Evolutionary conservation across 1,140 invertebrate species (phyloP), one percentile per base, ranked within the genome.

Genomic region (Ruditapes philippinarum): DNA sequence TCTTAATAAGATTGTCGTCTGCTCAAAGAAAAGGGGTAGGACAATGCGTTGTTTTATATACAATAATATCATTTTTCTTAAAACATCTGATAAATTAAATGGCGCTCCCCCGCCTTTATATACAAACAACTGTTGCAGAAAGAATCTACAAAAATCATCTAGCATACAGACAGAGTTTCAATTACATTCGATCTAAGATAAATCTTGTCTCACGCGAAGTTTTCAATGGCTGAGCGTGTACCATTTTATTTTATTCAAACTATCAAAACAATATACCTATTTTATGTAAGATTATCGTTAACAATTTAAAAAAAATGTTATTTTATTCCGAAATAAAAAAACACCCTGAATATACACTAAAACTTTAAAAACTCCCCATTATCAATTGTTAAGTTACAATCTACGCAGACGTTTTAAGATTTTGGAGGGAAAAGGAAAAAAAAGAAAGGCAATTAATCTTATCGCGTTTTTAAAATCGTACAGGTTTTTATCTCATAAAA

Each of bases 181-280:
- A 62, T 62, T 62, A 62, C 57, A 62, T 62, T 62, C 3, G n/a
- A 62, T 62, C 57, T 4, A 14, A 62, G 57, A 62, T 62, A 62
- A 62, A 62, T 62, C 57, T 62, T 62, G 25, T 62, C 57, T 62
- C 57, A 62, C 57, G 57, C 57, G 28, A 62, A 4, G 57, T 62
- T 62, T 62, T 62, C 57, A 62, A 62, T 62, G 57, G 19, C 57
- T 62, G n/a, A n/a, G 22, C 57, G 57, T 62, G 57, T 62, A 62
- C 57, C 57, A 62, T 62, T 62, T 28, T 62, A 28, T 62, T 62
- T 62, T 62, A 62, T 62, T 62, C 25, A 62, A 62, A 62, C 25
- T 28, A 28, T 62, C 57, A 5, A 62, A 62, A 62, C 57, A 62
- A 62, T 62, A 62, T 62, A 62, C 57, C 57, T 62, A 62, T 62